Percentiles rank a stretch among this genome's conserved stretches.
Evolutionary conservation across 2,797 vertebrate species (phyloP).

Genomic region (Gallirallus australis): DNA sequence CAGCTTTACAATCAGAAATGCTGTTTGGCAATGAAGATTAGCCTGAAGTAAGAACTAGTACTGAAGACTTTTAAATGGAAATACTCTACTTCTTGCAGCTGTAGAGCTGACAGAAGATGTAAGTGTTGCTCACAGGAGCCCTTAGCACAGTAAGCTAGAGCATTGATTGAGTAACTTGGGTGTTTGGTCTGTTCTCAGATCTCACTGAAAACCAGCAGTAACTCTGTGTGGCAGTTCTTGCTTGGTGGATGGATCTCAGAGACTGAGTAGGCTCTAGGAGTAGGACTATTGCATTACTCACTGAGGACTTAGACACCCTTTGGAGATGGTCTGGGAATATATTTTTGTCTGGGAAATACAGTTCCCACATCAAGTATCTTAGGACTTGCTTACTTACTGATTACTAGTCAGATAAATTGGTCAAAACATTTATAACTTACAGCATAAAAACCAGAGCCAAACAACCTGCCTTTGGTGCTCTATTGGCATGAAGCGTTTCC

Average conservation of each 20-base stretch:
- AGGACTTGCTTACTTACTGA: background rate
- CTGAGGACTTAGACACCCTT: background rate
- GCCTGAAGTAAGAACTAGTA: background rate
- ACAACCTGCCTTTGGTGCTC: background rate
- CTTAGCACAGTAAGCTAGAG: background rate
- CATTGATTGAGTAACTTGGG: fast-evolving
- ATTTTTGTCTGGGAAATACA: background rate
- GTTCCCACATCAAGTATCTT: background rate
- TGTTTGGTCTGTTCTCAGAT: background rate
- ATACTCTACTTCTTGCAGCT: background rate
- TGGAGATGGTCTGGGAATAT: background rate
- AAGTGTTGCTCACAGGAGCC: background rate
- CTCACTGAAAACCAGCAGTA: background rate
- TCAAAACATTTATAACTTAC: background rate
- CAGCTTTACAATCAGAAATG: background rate
- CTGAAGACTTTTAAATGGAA: background rate
- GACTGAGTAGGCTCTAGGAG: background rate
- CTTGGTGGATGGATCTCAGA: background rate
- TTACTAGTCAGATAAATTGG: background rate
- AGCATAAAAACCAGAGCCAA: background rate
- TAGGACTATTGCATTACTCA: background rate
- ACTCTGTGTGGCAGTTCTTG: background rate
- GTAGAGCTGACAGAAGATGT: background rate
- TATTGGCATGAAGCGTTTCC: background rate
- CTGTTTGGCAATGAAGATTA: background rate